Evolutionary conservation across 2,113 vertebrate genomes (phyloP).

Genomic region (Thalassoma bifasciatum): DNA sequence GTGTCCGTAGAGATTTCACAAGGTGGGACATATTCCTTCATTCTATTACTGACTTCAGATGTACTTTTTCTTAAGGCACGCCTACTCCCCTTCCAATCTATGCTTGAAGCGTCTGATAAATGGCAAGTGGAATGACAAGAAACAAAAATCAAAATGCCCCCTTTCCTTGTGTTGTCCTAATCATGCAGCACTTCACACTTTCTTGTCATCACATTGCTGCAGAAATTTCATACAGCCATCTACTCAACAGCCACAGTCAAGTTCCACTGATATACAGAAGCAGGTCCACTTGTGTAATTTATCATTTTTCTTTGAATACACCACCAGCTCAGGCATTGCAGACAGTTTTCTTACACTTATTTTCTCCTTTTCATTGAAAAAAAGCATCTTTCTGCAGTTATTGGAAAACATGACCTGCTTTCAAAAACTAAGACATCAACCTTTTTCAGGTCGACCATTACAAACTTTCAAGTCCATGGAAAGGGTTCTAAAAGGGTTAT

Average conservation of each 20-base stretch:
- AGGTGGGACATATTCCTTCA: conserved; percentile 42
- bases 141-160: conserved; percentile 40
- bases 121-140: conserved; percentile 24
- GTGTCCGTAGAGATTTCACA: conserved; percentile 49
- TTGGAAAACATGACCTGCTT: not conserved
- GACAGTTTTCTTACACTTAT: not conserved
- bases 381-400: conserved; percentile 4
- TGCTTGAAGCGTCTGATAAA: conserved; percentile 26
- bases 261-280: conserved; percentile 7
- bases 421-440: not conserved
- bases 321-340: not conserved
- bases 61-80: conserved; percentile 25
- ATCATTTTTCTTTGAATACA: conserved; percentile 8
- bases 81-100: not conserved
- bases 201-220: conserved; percentile 44
- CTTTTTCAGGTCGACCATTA: not conserved
- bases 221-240: conserved; percentile 27
- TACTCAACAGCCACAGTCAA: conserved; percentile 7
- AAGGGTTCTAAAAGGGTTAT: not conserved
- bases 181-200: conserved; percentile 49
- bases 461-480: not conserved
- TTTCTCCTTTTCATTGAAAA: not conserved
- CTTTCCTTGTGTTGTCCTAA: conserved; percentile 50
- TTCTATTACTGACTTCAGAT: conserved; percentile 42
- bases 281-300: not conserved